These are phyloP conservation scores for Luperina testacea DNA, from an alignment of 2,888 invertebrate genomes.

Conservation along the genomic window DNA sequence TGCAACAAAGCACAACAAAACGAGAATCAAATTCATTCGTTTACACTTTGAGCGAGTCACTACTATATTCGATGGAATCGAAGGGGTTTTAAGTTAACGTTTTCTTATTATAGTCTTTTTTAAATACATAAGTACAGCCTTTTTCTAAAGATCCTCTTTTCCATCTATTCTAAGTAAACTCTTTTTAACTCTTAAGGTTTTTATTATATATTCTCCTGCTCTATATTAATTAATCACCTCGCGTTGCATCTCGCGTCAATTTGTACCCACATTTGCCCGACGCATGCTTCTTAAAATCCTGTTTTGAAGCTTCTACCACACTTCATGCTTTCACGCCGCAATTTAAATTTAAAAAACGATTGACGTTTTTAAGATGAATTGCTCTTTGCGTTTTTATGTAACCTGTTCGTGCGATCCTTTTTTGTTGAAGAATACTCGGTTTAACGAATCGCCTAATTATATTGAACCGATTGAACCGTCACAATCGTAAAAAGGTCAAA, in stretches of 20 bases:
- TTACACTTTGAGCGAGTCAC: neutral
- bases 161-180: neutral
- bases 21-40: neutral
- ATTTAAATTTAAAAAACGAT: slow-evolving; percentile 67
- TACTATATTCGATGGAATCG: neutral
- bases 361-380: slow-evolving; percentile 63
- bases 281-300: slow-evolving; percentile 54
- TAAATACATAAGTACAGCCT: neutral
- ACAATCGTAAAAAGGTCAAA: slow-evolving; percentile 10
- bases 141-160: neutral
- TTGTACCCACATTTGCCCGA: slow-evolving; percentile 25
- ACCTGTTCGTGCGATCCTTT: slow-evolving; percentile 46
- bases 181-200: neutral
- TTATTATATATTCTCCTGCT: neutral
- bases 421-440: slow-evolving; percentile 27
- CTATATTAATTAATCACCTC: slow-evolving; percentile 37
- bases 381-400: slow-evolving; percentile 49
- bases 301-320: slow-evolving; percentile 59
- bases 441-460: slow-evolving; percentile 44
- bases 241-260: slow-evolving; percentile 13
- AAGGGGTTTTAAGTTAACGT: neutral
- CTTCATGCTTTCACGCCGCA: slow-evolving; percentile 60
- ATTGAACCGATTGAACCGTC: slow-evolving; percentile 24
- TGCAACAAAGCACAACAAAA: neutral
- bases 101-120: neutral